Percentiles rank a stretch among this genome's conserved stretches.
Conservation (phyloP, 2,113 vertebrate species). For the Notiomystis cincta region DNA sequence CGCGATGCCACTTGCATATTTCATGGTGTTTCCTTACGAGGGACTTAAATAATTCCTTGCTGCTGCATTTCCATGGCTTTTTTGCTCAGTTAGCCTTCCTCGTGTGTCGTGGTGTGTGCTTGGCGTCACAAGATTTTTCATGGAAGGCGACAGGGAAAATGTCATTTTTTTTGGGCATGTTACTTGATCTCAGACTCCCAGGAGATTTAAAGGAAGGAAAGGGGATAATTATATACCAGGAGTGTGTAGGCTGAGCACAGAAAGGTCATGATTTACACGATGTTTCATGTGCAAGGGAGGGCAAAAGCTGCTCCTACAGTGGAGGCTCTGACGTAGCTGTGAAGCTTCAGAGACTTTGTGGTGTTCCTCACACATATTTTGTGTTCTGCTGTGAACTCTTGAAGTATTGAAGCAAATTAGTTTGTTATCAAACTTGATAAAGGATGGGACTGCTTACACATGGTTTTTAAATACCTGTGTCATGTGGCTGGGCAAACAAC, state of each 20-base stretch:
- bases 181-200: background rate
- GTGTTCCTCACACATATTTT: background rate
- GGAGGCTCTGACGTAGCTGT: background rate
- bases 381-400: background rate
- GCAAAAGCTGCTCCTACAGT: background rate
- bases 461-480: background rate
- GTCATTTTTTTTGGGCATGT: background rate
- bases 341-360: background rate
- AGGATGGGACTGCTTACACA: background rate
- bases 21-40: background rate
- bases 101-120: accelerated
- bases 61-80: background rate
- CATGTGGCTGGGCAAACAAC: background rate
- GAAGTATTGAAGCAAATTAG: background rate
- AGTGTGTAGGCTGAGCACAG: background rate
- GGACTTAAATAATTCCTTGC: background rate
- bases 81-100: background rate
- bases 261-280: background rate
- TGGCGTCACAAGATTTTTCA: background rate
- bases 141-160: background rate
- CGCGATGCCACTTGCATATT: background rate
- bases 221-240: too few relatives aligned
- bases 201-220: background rate
- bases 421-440: background rate
- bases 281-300: background rate